A percentile compares a stretch with the other conserved stretches of the same genome.
Conservation (phyloP, 2,888 invertebrate genomes). For the Gerris lacustris region DNA sequence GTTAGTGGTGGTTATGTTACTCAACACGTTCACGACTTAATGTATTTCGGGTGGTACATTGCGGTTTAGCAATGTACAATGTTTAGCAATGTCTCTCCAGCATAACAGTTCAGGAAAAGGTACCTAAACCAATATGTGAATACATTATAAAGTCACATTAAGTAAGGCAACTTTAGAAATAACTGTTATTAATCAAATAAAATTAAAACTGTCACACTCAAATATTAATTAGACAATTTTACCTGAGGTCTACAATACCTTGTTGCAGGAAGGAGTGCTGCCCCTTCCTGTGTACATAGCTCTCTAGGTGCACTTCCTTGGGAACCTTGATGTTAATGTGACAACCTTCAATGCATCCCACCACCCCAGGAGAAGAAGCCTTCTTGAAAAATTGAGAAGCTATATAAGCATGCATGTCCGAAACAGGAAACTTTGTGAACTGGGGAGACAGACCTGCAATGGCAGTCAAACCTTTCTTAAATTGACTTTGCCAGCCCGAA, state of each 20-base stretch:
- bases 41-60: too few relatives aligned
- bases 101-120: too few relatives aligned
- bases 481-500: not conserved
- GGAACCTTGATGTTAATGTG: not conserved
- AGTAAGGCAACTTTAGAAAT: too few relatives aligned
- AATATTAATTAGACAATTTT: too few relatives aligned
- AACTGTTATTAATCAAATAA: too few relatives aligned
- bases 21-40: too few relatives aligned
- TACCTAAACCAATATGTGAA: too few relatives aligned
- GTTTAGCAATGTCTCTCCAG: too few relatives aligned
- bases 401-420: not conserved
- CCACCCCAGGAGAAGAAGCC: not conserved
- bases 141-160: too few relatives aligned
- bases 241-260: not conserved
- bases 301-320: not conserved
- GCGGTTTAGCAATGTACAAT: too few relatives aligned
- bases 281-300: not conserved
- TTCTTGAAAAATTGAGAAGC: not conserved
- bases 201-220: too few relatives aligned
- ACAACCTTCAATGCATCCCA: not conserved
- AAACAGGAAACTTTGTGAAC: not conserved
- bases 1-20: too few relatives aligned
- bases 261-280: not conserved
- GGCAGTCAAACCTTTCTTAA: not conserved
- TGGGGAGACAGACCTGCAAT: not conserved